A percentile compares a stretch with the other conserved stretches of the same genome.
phyloP scores from a whole-genome alignment of 2,797 vertebrate species.

The Chaenodraco wilsoni region DNA sequence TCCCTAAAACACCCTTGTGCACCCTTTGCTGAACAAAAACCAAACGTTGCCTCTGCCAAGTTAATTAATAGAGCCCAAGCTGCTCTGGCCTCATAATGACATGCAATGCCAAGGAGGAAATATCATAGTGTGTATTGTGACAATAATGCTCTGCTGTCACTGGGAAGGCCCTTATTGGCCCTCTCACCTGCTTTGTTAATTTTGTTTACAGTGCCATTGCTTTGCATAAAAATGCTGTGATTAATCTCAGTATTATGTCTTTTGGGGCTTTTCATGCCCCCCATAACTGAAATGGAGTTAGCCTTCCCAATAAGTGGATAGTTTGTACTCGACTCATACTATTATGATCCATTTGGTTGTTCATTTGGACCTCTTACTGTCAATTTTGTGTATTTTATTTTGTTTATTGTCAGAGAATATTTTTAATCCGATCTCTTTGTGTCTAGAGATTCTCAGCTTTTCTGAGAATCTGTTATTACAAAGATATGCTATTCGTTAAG shows the following conservation, averaged over 20 bases:
- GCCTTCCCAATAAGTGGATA: slow-evolving; percentile 23
- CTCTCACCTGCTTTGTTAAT: slow-evolving; percentile 67
- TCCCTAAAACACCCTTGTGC: slow-evolving; percentile 73
- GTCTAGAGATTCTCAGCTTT: too few relatives aligned
- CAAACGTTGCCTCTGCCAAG: slow-evolving; percentile 81
- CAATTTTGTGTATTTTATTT: neutral
- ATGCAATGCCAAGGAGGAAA: slow-evolving; percentile 69
- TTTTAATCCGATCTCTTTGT: too few relatives aligned
- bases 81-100: slow-evolving; percentile 69
- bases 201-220: slow-evolving; percentile 62
- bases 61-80: slow-evolving; percentile 86
- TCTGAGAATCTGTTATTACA: too few relatives aligned
- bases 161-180: slow-evolving; percentile 57
- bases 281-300: slow-evolving; percentile 47
- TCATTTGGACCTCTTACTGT: slow-evolving; percentile 6
- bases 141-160: slow-evolving; percentile 66
- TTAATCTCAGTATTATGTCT: slow-evolving; percentile 66
- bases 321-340: slow-evolving; percentile 35
- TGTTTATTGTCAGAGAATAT: neutral
- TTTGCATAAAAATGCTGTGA: slow-evolving; percentile 55
- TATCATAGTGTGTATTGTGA: slow-evolving; percentile 61
- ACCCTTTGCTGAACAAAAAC: slow-evolving; percentile 71
- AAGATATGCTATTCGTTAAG: too few relatives aligned
- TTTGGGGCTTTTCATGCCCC: slow-evolving; percentile 40
- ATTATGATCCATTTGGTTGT: slow-evolving; percentile 33